Base-by-base conservation (phyloP, 2,113 vertebrate genomes). In the Cryptomyrus ogoouensis region DNA sequence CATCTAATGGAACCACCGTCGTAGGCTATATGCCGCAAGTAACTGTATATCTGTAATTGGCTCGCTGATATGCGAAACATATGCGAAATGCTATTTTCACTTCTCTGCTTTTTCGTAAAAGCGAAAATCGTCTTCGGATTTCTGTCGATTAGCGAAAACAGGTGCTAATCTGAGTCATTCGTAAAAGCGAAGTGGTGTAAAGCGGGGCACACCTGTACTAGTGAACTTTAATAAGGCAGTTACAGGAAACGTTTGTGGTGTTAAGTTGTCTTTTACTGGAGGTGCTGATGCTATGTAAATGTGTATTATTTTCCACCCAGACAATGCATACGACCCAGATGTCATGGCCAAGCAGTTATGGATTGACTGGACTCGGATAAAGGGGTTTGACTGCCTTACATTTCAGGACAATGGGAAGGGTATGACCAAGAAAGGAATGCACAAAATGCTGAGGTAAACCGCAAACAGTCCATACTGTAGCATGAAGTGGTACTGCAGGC, bases 271-370 rank as follows among this genome's bases (percentile, higher is more conserved):
- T 35, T 17, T 35, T 31, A 39, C 12, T 74, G 70, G 27, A 74
- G 27, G 7, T 74, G 12, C 13, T 35, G 13, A 31, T 74, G 31
- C 5, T 35, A 39, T 35, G 3, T 35, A 35, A 47, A 84, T 88
- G 5, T 88, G 47, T 90, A 50, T 5, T 85, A n/a, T 77, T 77
- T 77, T 77, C 0, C 31, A 66, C 31, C 53, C 91, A 99, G 98
- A 99, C 91, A 99, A 99, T 93, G 98, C 98, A 62, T 99, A 98
- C 0, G 98, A 99, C 92, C 98, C 98, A 88, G 98, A 99, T 92
- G 98, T 98, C 91, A 97, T 91, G 0, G 98, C 98, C 90, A 98
- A 97, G 44, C 97, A 97, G 92, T 97, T 99, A 89, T 99, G 98
- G 98, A 99, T 99, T 80, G 97, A 99, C 94, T 98, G 98, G 92